phyloP scores from a whole-genome alignment of 2,888 invertebrate species.

The Conistra vaccinii region DNA sequence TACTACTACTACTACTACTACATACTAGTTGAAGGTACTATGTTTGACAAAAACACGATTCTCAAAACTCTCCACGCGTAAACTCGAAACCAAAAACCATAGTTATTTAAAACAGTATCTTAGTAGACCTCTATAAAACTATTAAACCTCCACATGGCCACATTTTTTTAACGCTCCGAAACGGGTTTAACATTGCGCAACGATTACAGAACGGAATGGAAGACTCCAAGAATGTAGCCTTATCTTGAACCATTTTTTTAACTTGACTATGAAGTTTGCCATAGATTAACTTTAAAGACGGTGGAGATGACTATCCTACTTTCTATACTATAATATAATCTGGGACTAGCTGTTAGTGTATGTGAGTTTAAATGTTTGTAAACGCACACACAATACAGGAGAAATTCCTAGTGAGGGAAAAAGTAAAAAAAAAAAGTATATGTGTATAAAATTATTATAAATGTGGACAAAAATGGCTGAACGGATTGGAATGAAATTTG shows the following conservation, averaged over 20 bases:
- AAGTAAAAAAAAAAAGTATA: no score
- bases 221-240: conserved; percentile 43
- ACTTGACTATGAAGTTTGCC: neutral
- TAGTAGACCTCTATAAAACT: conserved; percentile 4
- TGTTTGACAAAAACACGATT: no score
- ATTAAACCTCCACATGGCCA: conserved; percentile 3
- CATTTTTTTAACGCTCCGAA: conserved; percentile 19
- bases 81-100: conserved; percentile 1
- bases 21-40: no score
- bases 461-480: no score
- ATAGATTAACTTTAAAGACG: neutral
- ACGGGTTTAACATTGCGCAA: conserved; percentile 52
- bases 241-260: conserved; percentile 34
- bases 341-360: no score
- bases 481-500: no score
- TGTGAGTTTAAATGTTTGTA: no score
- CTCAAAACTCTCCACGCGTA: neutral
- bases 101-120: neutral
- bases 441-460: no score
- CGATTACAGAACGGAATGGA: conserved; percentile 34
- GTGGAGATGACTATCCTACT: neutral
- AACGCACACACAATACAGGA: no score
- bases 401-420: no score
- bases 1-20: no score
- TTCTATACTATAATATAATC: neutral